Evolutionary conservation across 2,888 invertebrate genomes (phyloP), one percentile per base, ranked within the genome.

Genomic region (Odontocolon sp.): DNA sequence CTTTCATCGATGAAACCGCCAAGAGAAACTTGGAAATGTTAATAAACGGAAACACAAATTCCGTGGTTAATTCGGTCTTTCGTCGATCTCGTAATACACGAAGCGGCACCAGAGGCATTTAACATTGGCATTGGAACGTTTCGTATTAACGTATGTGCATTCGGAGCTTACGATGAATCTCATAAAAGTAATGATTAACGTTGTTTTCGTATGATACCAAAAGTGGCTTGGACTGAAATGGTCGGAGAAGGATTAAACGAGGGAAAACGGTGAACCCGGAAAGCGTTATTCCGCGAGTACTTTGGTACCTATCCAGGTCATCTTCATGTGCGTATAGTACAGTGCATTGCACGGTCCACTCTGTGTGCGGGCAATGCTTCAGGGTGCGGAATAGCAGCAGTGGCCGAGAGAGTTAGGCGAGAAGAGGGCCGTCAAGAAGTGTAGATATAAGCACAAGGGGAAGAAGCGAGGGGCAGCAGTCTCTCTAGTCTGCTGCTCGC

Each of bases 241-340:
- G n/a, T 63, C 66, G 28, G 14, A 40, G 63, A 40, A 50, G 56
- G 59, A 42, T 61, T 54, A 67, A 71, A 40, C 21, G 56, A 38
- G 66, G 33, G 28, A 70, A 64, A 66, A 59, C 54, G 52, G 28
- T 40, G 31, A 64, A 79, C 74, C 74, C 79, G 77, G 74, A 75
- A 77, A 38, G 70, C 57, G 74, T 68, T 69, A 69, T 68, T 75
- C 50, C 74, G 57, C 28, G 50, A 50, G 56, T 47, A 57, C 64
- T 73, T 88, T 88, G 88, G 88, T 87, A 80, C 83, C 85, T 85
- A 87, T 88, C 88, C 88, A 88, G 88, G 88, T 88, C 88, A 88
- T 82, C 79, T 84, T 81, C 72, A 78, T 80, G 72, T 81, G 83
- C 63, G 36, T n/a, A n/a, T n/a, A 36, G 5, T 26, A 40, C 40